Evolutionary conservation across 2,888 invertebrate genomes (phyloP).

Genomic region (Notocelia uddmanniana): DNA sequence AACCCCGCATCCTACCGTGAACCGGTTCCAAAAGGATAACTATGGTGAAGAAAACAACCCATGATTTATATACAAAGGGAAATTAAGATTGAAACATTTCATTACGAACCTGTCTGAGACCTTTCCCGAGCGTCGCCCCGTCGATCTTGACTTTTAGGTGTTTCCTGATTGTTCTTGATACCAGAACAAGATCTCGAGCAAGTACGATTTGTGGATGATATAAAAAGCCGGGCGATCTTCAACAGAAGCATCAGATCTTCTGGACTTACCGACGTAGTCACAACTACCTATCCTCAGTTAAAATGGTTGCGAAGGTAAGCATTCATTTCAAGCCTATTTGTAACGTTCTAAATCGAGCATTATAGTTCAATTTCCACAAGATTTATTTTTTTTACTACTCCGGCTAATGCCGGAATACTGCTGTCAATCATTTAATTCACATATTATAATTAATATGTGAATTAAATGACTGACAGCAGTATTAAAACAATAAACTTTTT

Average conservation of each 20-base stretch:
- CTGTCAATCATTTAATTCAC: too few species aligned
- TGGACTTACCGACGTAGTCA: conserved; percentile 70
- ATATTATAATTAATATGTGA: too few species aligned
- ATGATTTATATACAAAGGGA: conserved; percentile 23
- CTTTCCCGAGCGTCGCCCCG: conserved; percentile 68
- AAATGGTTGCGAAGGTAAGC: conserved; percentile 77
- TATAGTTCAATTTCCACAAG: too few species aligned
- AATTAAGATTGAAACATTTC: conserved; percentile 32
- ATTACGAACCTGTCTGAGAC: conserved; percentile 50
- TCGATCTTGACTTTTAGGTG: conserved; percentile 78
- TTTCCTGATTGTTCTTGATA: conserved; percentile 76
- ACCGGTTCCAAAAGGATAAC: conserved; percentile 11
- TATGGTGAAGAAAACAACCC: conserved; percentile 29
- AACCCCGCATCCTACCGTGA: not conserved
- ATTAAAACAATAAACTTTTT: too few species aligned
- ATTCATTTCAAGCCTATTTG: not conserved
- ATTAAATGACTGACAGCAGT: too few species aligned
- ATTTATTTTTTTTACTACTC: too few species aligned
- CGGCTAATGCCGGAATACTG: too few species aligned
- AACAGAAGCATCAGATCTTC: conserved; percentile 64
- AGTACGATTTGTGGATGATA: conserved; percentile 67
- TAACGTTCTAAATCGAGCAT: too few species aligned
- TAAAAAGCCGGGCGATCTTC: conserved; percentile 60
- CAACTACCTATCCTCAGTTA: conserved; percentile 60
- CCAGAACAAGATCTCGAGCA: conserved; percentile 63